Evolutionary conservation across 2,797 vertebrate genomes (phyloP).

Genomic region (Lutjanus campechanus): DNA sequence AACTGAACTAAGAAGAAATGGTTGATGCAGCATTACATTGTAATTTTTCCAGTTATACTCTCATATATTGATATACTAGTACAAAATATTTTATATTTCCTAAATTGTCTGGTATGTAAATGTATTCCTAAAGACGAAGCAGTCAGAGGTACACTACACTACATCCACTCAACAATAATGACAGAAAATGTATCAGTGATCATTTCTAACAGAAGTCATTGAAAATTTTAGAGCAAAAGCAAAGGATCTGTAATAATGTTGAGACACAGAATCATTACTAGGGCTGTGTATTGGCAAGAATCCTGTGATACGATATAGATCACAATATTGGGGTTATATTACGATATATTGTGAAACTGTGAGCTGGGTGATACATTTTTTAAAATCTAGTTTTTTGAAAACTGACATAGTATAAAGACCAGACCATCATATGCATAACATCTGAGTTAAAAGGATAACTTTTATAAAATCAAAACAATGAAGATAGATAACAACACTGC

Average conservation of each 20-base stretch:
- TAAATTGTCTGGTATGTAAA: not conserved
- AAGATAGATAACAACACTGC: too few species aligned
- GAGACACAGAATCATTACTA: not conserved
- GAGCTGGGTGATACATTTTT: too few species aligned
- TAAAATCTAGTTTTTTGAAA: too few species aligned
- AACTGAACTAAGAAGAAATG: not conserved
- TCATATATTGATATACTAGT: not conserved
- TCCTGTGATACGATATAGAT: too few species aligned
- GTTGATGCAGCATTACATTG: not conserved
- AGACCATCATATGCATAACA: too few species aligned
- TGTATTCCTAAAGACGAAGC: not conserved
- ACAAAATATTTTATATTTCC: not conserved
- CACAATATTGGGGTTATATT: too few species aligned
- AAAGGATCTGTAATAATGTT: not conserved
- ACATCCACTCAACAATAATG: not conserved
- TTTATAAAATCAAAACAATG: too few species aligned
- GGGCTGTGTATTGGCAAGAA: too few species aligned
- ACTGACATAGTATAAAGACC: too few species aligned
- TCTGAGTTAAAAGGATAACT: too few species aligned
- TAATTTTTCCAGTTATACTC: not conserved
- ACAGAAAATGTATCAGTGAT: not conserved
- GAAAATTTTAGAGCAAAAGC: not conserved
- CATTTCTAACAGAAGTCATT: not conserved
- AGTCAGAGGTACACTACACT: not conserved
- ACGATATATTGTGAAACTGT: too few species aligned